A percentile compares a stretch with the other conserved stretches of the same genome.
Evolutionary conservation across 1,140 invertebrate genomes (phyloP).

Genomic region (Neodiprion pinetum): DNA sequence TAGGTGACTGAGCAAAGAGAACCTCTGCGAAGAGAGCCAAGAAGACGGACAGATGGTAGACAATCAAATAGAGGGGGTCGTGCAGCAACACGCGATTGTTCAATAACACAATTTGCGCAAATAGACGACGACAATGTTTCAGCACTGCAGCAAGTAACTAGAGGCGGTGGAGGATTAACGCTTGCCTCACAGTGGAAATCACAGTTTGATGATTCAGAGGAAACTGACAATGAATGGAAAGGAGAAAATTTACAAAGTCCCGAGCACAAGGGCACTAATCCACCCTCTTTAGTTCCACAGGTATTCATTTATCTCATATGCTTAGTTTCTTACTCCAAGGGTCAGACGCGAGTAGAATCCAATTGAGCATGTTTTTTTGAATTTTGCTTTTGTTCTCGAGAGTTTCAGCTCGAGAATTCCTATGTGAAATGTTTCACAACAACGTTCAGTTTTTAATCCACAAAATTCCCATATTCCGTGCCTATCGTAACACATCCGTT

Average conservation of each 20-base stretch:
- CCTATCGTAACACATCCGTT: too few relatives aligned
- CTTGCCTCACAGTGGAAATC: conserved; percentile 93
- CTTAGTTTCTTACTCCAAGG: conserved; percentile 2
- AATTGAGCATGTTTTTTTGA: background rate
- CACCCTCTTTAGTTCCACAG: conserved; percentile 46
- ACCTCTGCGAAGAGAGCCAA: conserved; percentile 56
- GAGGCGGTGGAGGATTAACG: conserved; percentile 78
- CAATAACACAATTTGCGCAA: conserved; percentile 88
- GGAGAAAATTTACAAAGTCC: conserved; percentile 78
- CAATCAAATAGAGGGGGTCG: conserved; percentile 54
- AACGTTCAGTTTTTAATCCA: too few relatives aligned
- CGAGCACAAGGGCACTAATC: conserved; percentile 65
- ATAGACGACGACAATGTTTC: conserved; percentile 94
- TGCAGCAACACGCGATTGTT: conserved; percentile 61
- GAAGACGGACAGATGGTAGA: conserved; percentile 48
- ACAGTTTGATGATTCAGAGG: conserved; percentile 92
- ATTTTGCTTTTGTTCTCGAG: too few relatives aligned
- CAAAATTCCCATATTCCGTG: too few relatives aligned
- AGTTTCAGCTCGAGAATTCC: too few relatives aligned
- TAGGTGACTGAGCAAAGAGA: conserved; percentile 59
- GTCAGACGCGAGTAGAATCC: conserved; percentile 28
- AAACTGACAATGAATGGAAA: conserved; percentile 92
- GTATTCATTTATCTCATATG: conserved; percentile 34
- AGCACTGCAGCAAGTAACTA: conserved; percentile 82
- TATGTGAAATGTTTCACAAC: too few relatives aligned